Base-by-base conservation (phyloP, 2,113 vertebrate genomes). In the Clupea harengus region DNA sequence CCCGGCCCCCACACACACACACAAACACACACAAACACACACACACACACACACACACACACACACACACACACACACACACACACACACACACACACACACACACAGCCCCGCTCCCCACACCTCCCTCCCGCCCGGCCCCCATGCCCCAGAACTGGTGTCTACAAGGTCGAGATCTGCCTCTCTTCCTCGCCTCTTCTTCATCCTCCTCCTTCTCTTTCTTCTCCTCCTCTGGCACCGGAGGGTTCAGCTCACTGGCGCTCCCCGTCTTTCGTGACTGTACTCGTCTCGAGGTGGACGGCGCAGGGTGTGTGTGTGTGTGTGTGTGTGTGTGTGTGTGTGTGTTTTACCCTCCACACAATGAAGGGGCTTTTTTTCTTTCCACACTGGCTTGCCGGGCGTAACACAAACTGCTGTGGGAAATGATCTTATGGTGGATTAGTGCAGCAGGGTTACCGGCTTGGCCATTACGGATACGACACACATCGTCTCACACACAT, bases 361-460 rank as follows among this genome's bases (percentile, higher is more conserved):
- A 64, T 20, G 57, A 22, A 72, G 81, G 60, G 86, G 87, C 72
- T 49, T 82, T 54, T 67, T 45, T n/a, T 10, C 11, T 82, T 75
- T 39, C 57, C 80, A 82, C 28, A 47, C 28, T 83, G 20, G 60
- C 57, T 82, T 81, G 85, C 54, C 83, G 81, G 60, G 75, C 80
- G 44, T 60, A 82, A 85, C 75, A 60, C 28, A 81, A 75, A 60
- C 80, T 80, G 83, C 83, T 83, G 82, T 89, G 85, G 44, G 64
- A 86, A 72, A 49, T 82, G 25, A 47, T 45, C 67, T 57, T 72
- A 72, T 0, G 3, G 57, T n/a, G 57, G 57, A 82, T 86, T 82
- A 83, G 18, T 45, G n/a, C 8, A 32, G 45, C 18, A 47, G 54
- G 46, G 32, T 83, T 81, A 67, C 82, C 60, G 80, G 87, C 81